phyloP scores from a whole-genome alignment of 1,140 invertebrate genomes.

The Pseudoatta argentina region DNA sequence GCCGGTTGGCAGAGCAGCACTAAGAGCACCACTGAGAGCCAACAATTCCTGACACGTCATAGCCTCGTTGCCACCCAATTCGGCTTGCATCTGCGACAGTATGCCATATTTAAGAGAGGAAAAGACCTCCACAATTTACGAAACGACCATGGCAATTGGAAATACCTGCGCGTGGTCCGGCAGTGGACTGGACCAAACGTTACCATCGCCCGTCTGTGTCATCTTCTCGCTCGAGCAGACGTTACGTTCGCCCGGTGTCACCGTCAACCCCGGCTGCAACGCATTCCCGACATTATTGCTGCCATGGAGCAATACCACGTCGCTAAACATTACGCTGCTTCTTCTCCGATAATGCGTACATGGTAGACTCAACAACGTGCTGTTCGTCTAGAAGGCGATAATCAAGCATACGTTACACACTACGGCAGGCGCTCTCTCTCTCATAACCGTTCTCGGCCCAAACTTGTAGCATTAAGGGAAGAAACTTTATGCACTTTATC shows the following conservation, averaged over 20 bases:
- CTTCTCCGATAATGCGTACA: slow-evolving; percentile 87
- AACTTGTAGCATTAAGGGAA: slow-evolving; percentile 49
- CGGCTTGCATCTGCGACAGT: slow-evolving; percentile 82
- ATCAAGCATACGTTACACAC: slow-evolving; percentile 44
- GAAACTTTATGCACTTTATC: slow-evolving; percentile 20
- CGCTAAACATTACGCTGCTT: slow-evolving; percentile 95
- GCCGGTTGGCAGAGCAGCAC: slow-evolving; percentile 95
- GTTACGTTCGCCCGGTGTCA: slow-evolving; percentile 87
- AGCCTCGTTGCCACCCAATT: slow-evolving; percentile 87
- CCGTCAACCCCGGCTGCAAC: slow-evolving; percentile 79
- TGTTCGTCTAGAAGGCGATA: slow-evolving; percentile 80
- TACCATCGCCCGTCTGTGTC: slow-evolving; percentile 93
- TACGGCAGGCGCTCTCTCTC: slow-evolving; percentile 43
- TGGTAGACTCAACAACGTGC: slow-evolving; percentile 89
- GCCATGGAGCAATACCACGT: slow-evolving; percentile 92
- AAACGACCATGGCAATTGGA: background rate
- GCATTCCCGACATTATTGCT: slow-evolving; percentile 83
- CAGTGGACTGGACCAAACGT: slow-evolving; percentile 88
- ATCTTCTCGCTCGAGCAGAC: slow-evolving; percentile 95
- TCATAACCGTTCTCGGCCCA: slow-evolving; percentile 33
- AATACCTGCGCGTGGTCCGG: slow-evolving; percentile 81
- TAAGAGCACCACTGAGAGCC: slow-evolving; percentile 95
- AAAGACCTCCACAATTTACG: background rate
- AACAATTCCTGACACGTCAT: slow-evolving; percentile 97
- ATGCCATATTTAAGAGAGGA: background rate